Conservation (phyloP, 2,797 vertebrate genomes). For the Malacoraja senta region DNA sequence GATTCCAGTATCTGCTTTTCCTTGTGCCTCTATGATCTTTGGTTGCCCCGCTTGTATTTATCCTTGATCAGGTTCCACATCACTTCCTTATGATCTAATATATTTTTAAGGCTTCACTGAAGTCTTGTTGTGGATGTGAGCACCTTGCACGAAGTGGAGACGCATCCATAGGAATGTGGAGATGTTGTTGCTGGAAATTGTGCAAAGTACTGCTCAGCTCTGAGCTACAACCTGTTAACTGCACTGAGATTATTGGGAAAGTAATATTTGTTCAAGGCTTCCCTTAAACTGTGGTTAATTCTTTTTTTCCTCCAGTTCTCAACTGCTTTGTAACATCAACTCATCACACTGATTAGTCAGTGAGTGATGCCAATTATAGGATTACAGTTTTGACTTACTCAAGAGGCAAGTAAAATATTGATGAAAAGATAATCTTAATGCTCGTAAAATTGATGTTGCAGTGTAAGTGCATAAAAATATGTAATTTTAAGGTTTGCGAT, state of each 20-base stretch:
- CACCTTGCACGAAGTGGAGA: background rate
- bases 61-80: background rate
- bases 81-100: background rate
- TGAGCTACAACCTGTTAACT: background rate
- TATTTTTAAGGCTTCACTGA: no score
- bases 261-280: background rate
- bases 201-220: background rate
- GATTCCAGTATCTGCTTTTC: no score
- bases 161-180: background rate
- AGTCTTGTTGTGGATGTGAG: background rate
- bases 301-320: background rate
- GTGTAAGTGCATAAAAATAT: no score
- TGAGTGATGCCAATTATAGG: background rate
- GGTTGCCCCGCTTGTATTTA: background rate
- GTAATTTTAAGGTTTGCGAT: background rate
- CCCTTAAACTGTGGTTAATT: background rate
- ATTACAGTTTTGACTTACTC: background rate
- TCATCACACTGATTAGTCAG: background rate
- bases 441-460: background rate
- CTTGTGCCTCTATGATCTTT: background rate
- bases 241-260: background rate
- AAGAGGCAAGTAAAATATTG: background rate
- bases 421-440: background rate
- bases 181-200: background rate
- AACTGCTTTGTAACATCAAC: background rate